phyloP scores from a whole-genome alignment of 2,888 invertebrate genomes.

The Sphecodes monilicornis region DNA sequence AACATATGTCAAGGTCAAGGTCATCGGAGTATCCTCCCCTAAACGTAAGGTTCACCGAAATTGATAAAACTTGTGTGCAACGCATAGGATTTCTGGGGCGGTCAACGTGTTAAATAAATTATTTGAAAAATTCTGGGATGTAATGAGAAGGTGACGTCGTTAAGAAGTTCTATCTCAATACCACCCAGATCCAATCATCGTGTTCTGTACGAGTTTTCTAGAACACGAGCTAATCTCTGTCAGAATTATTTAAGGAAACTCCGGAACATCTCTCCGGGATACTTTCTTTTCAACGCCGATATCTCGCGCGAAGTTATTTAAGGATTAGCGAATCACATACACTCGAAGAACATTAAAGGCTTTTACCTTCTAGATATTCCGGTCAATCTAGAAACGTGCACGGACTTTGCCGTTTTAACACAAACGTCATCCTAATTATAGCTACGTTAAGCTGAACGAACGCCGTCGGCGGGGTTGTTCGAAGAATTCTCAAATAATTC shows the following conservation, averaged over 20 bases:
- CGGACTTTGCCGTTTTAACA: background rate
- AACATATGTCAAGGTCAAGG: too few species aligned
- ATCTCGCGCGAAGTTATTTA: background rate
- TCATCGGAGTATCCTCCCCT: too few species aligned
- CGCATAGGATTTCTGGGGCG: background rate
- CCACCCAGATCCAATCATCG: background rate
- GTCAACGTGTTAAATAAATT: background rate
- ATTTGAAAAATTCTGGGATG: background rate
- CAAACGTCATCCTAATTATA: background rate
- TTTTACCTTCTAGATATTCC: background rate
- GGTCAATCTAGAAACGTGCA: background rate
- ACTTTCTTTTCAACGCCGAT: background rate
- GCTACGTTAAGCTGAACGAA: background rate
- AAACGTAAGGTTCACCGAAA: too few species aligned
- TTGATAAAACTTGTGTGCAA: too few species aligned
- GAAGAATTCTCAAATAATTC: slow-evolving; percentile 13
- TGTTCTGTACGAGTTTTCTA: background rate
- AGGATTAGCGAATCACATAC: background rate
- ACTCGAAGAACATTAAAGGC: background rate
- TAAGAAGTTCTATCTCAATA: background rate
- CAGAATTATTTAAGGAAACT: background rate
- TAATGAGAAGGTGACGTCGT: background rate
- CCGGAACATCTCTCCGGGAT: background rate
- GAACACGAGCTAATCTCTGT: background rate
- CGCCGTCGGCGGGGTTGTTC: background rate